Conservation (phyloP, 92 coral and sea anemone species). For the Phymanthus crucifer region DNA sequence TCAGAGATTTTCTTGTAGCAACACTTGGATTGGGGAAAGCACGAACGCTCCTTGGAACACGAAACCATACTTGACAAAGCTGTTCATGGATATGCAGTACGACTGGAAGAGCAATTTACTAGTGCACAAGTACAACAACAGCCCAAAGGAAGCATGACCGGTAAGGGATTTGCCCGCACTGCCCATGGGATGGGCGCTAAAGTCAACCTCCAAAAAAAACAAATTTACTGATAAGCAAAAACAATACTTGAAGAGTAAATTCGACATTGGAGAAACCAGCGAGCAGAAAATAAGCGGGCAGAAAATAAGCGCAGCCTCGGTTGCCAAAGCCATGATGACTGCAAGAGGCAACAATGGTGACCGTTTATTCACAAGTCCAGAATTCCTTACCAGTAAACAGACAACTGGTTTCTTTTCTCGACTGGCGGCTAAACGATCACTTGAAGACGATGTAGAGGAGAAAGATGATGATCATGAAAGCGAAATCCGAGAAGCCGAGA, state of each 20-base stretch:
- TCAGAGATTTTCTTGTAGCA: conserved; percentile 24
- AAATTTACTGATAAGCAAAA: conserved; percentile 40
- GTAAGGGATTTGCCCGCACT: not conserved
- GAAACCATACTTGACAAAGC: conserved; percentile 56
- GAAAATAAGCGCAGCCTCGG: conserved; percentile 46
- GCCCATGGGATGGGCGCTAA: conserved; percentile 49
- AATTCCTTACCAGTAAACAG: conserved; percentile 54
- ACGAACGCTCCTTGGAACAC: conserved; percentile 40
- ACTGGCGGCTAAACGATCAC: conserved; percentile 48
- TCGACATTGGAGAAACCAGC: conserved; percentile 31
- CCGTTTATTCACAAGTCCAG: conserved; percentile 40
- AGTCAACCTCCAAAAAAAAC: not conserved
- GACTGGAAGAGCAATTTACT: conserved; percentile 32
- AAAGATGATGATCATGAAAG: conserved; percentile 40
- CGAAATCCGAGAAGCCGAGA: conserved; percentile 32
- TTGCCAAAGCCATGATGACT: conserved; percentile 43
- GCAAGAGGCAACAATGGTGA: conserved; percentile 45
- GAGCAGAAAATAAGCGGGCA: too few relatives aligned
- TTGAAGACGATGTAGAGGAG: conserved; percentile 18
- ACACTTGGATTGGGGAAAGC: conserved; percentile 45
- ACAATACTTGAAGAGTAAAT: conserved; percentile 23
- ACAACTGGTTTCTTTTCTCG: conserved; percentile 57
- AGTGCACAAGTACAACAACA: conserved; percentile 4
- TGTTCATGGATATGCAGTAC: conserved; percentile 27
- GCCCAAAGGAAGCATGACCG: not conserved